These are phyloP conservation scores for Neomonachus schauinslandi DNA, from an alignment of 2,113 vertebrate genomes.

Conservation along the genomic window DNA sequence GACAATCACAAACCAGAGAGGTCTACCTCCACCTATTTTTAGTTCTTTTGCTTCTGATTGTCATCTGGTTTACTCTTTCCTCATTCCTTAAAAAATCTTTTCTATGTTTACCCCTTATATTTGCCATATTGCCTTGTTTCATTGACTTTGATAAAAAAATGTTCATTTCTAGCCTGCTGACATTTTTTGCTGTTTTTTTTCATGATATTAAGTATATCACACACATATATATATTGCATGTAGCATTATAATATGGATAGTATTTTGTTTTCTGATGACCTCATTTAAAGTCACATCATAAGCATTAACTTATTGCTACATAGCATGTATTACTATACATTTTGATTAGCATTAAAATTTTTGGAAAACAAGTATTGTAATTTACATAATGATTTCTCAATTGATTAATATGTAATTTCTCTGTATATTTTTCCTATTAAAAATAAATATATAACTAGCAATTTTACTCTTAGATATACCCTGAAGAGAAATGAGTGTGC, in stretches of 20 bases:
- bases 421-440: background rate
- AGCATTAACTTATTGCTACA: background rate
- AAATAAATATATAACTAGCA: background rate
- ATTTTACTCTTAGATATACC: background rate
- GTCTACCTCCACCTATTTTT: background rate
- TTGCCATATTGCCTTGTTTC: background rate
- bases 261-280: background rate
- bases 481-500: background rate
- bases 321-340: background rate
- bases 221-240: background rate
- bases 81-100: background rate
- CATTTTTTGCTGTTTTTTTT: background rate
- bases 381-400: background rate
- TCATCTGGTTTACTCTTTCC: background rate
- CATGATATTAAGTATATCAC: background rate
- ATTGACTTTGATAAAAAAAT: background rate
- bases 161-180: background rate
- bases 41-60: background rate
- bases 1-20: background rate
- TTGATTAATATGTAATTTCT: background rate
- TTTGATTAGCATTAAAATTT: background rate
- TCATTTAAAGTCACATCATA: background rate
- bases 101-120: background rate
- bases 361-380: background rate
- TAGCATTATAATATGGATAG: background rate